A percentile compares a stretch with the other conserved stretches of the same genome.
Evolutionary conservation across 1,140 invertebrate species (phyloP).

Genomic region (Drosophila repletoides): DNA sequence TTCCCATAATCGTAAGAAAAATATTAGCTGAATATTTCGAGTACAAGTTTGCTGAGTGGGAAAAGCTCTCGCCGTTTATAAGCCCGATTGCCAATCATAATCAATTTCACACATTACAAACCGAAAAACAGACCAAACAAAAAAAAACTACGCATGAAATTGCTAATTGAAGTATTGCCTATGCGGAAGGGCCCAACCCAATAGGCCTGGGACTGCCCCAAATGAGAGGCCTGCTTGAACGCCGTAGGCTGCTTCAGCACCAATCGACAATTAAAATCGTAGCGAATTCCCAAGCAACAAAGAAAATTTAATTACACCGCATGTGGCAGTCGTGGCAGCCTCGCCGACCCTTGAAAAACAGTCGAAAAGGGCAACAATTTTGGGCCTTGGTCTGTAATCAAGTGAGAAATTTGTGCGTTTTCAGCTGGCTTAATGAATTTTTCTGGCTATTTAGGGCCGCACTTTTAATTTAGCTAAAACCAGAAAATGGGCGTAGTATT

Average conservation of each 20-base stretch:
- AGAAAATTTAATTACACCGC: conserved; percentile 77
- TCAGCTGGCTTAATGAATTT: conserved; percentile 66
- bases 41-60: conserved; percentile 28
- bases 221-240: conserved; percentile 23
- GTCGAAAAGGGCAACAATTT: conserved; percentile 29
- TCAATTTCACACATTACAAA: conserved; percentile 77
- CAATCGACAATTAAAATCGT: conserved; percentile 71
- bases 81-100: conserved; percentile 69
- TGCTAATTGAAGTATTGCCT: conserved; percentile 59
- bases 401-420: conserved; percentile 61
- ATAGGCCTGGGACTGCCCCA: conserved; percentile 3
- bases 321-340: conserved; percentile 60
- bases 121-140: conserved; percentile 19
- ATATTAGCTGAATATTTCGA: neutral
- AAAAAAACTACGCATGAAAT: conserved; percentile 71
- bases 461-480: conserved; percentile 53
- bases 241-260: conserved; percentile 51
- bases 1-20: conserved; percentile 24
- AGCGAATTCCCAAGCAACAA: conserved; percentile 74
- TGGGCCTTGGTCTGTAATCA: conserved; percentile 60
- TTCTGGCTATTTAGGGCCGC: conserved; percentile 27
- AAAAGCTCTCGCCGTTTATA: conserved; percentile 44
- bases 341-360: conserved; percentile 49
- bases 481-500: conserved; percentile 64
- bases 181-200: conserved; percentile 59